Evolutionary conservation across 1,140 invertebrate species (phyloP), one percentile per base, ranked within the genome.

Genomic region (Leptinotarsa undecemlineata): DNA sequence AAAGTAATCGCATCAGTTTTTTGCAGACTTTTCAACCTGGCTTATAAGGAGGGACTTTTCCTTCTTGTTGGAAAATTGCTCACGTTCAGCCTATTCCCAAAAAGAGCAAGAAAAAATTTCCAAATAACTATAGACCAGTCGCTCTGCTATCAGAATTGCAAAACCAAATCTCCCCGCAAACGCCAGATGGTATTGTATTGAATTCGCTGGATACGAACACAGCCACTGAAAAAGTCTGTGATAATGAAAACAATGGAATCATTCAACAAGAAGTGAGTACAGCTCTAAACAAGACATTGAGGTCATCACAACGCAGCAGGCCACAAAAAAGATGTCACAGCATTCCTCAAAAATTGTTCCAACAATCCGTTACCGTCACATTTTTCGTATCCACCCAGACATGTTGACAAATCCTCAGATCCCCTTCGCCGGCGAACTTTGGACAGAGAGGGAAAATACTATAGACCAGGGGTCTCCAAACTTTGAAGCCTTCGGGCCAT

Each of bases 181-280:
- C 62, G 62, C 15, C 19, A 64, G 62, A 64, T 64, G 62, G 62
- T 64, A 1, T 19, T 23, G 62, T 17, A 64, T 20, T 20, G 15
- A 17, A 64, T 20, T 26, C 62, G 23, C 19, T 20, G 19, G 19
- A 64, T 64, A 64, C 17, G 20, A 23, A 64, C 20, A 64, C 20
- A 20, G 11, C 62, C 62, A 64, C 19, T 3, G 3, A 64, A 64
- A 64, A 64, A 64, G 62, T 11, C 14, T 14, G 19, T 19, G 17
- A 64, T 64, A 64, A 64, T 64, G 23, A 64, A 64, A 19, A 64
- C 62, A 64, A 64, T 20, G 62, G 62, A 64, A 64, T 64, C 62
- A 64, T 20, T 20, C 20, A 20, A 64, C 62, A 17, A 64, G 62
- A 64, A 64, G 20, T 64, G 20, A 64, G 3, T 2, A 64, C 62